phyloP scores from a whole-genome alignment of 2,797 vertebrate genomes.

The Platyrinchus mystaceus region DNA sequence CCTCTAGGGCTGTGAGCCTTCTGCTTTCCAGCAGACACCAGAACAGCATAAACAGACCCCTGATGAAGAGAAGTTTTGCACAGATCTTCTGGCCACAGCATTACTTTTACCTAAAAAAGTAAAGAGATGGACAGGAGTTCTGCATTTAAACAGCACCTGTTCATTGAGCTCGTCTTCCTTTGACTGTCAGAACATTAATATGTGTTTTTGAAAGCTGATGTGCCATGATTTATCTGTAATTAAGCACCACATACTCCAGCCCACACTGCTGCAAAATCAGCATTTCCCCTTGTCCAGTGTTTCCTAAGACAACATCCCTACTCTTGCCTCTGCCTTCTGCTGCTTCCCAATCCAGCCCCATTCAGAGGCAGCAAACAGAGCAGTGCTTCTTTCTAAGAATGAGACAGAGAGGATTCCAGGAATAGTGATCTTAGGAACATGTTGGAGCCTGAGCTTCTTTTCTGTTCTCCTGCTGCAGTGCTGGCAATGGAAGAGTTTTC shows the following conservation, averaged over 20 bases:
- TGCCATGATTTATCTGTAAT: not conserved
- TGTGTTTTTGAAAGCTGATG: not conserved
- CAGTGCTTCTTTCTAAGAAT: not conserved
- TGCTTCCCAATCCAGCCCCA: not conserved
- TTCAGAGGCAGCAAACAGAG: not conserved
- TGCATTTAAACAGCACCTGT: not conserved
- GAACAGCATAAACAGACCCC: rapidly evolving
- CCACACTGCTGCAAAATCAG: not conserved
- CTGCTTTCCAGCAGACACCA: not conserved
- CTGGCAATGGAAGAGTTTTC: not conserved
- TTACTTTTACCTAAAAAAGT: not conserved
- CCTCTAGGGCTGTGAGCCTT: not conserved
- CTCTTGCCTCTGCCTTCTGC: not conserved
- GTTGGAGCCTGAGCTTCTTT: not conserved
- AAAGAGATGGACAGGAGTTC: not conserved
- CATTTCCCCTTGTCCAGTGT: not conserved
- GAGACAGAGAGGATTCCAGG: not conserved
- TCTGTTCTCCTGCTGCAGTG: not conserved
- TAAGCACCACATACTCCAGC: rapidly evolving
- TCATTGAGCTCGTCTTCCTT: not conserved
- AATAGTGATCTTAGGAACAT: not conserved
- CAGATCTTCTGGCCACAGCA: not conserved
- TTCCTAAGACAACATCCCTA: not conserved
- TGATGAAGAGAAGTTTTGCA: not conserved
- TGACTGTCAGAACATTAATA: not conserved